Evolutionary conservation across 2,888 invertebrate genomes (phyloP).

Genomic region (Pemphredon lugubris): DNA sequence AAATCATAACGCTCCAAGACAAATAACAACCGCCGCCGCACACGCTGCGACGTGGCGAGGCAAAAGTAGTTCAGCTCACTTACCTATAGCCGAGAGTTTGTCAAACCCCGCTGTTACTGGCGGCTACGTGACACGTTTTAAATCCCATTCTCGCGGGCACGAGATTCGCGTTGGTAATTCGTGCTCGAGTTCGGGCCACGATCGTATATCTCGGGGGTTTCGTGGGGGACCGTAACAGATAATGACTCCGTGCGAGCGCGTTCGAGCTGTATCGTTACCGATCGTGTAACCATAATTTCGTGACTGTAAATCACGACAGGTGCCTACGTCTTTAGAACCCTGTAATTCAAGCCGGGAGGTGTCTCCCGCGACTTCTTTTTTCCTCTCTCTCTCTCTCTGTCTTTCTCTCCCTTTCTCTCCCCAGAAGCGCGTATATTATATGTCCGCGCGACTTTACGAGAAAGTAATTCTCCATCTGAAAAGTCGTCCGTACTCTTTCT

Average conservation of each 20-base stretch:
- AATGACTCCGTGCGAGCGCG: conserved; percentile 47
- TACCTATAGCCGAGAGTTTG: no score
- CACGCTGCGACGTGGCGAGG: no score
- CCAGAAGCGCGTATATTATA: conserved; percentile 52
- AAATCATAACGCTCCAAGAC: no score
- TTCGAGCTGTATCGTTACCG: conserved; percentile 58
- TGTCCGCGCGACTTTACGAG: conserved; percentile 43
- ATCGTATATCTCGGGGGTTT: conserved; percentile 63
- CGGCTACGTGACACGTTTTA: conserved; percentile 29
- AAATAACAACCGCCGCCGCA: no score
- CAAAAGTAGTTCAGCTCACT: no score
- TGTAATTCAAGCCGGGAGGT: conserved; percentile 61
- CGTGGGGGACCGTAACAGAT: conserved; percentile 56
- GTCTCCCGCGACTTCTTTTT: conserved; percentile 43
- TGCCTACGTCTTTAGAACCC: conserved; percentile 64
- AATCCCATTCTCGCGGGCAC: conserved; percentile 16
- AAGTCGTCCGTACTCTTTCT: conserved; percentile 43
- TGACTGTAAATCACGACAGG: conserved; percentile 70
- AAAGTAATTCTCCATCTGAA: conserved; percentile 59
- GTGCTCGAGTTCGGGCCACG: conserved; percentile 53
- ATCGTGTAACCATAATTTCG: conserved; percentile 68
- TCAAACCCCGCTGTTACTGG: conserved; percentile 25
- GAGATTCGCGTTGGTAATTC: conserved; percentile 31
- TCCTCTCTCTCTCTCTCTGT: neutral
- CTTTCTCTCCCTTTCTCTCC: conserved; percentile 4